Evolutionary conservation across 2,113 vertebrate species (phyloP).

Genomic region (Brachirus orientalis): DNA sequence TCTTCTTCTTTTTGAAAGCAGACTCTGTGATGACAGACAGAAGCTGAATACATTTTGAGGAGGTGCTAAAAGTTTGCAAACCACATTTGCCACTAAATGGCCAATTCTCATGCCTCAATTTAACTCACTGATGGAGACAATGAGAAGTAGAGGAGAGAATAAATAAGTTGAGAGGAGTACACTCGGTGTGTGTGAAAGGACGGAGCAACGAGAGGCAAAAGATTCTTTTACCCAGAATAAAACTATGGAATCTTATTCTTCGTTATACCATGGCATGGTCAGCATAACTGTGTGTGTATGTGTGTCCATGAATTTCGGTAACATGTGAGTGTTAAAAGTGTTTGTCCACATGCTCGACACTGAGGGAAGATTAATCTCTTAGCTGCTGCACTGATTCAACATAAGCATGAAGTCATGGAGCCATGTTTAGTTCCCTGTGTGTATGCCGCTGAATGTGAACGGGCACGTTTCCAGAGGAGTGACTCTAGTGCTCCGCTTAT

Average conservation of each 20-base stretch:
- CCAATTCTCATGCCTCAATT: not conserved
- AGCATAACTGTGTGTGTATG: not conserved
- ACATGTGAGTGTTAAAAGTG: slow-evolving; percentile 39
- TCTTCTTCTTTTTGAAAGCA: not conserved
- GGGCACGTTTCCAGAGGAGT: slow-evolving; percentile 53
- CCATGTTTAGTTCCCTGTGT: slow-evolving; percentile 52
- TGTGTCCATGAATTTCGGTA: slow-evolving; percentile 11
- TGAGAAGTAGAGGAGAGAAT: slow-evolving; percentile 11
- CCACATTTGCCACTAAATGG: not conserved
- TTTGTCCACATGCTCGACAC: slow-evolving; percentile 22
- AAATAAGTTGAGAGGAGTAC: slow-evolving; percentile 7
- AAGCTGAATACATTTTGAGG: not conserved
- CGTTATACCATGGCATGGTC: slow-evolving; percentile 9
- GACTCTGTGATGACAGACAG: not conserved
- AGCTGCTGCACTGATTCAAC: slow-evolving; percentile 10
- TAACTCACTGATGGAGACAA: not conserved
- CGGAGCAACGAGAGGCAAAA: slow-evolving; percentile 34
- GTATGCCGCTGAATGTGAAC: slow-evolving; percentile 35
- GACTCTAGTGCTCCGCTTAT: slow-evolving; percentile 13
- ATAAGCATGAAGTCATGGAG: slow-evolving; percentile 9
- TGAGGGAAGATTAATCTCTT: slow-evolving; percentile 27
- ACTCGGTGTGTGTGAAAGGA: not conserved
- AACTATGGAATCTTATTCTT: slow-evolving; percentile 40
- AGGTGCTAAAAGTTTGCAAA: not conserved
- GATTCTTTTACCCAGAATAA: slow-evolving; percentile 74